Base-by-base conservation (phyloP, 1,140 invertebrate genomes). In the Plectus sambesii region DNA sequence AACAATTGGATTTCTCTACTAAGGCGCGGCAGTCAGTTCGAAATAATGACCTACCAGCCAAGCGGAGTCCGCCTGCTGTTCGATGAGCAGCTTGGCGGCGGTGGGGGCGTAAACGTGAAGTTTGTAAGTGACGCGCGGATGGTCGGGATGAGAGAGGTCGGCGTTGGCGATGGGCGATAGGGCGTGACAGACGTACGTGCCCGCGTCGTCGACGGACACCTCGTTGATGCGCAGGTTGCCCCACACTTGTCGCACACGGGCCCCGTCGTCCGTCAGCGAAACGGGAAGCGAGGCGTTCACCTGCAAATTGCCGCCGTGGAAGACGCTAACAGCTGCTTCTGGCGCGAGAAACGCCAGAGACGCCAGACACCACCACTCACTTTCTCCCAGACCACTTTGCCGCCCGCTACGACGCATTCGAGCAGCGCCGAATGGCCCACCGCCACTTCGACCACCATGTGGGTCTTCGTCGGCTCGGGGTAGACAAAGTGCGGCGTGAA, bases 31-130 rank as follows among this genome's bases (percentile, higher is more conserved):
- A n/a, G n/a, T n/a, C n/a, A n/a, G n/a, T n/a, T n/a, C n/a, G n/a
- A n/a, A n/a, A n/a, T n/a, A n/a, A n/a, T n/a, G n/a, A n/a, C n/a
- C n/a, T n/a, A n/a, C n/a, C n/a, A n/a, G n/a, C 8, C 51, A 26
- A 17, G 47, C 8, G 20, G 49, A 38, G 35, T 56, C 39, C 6
- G 33, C 42, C 22, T 48, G 42, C 5, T 27, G 38, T 12, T 30
- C 42, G 8, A 62, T 29, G 29, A 61, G 51, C n/a, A 62, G 40
- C 1, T 48, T 37, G 5, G 63, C 60, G 48, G 37, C 53, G 6
- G 61, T 64, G 19, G 60, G 61, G 6, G 58, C 59, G 26, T 63
- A 51, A 1, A 62, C 60, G 3, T 54, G 35, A 4, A 62, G 25
- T 4, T 47, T 27, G 49, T 63, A 62, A n/a, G 30, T 48, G 1